Conservation (phyloP, 1,140 invertebrate genomes). For the Chlorops oryzae region DNA sequence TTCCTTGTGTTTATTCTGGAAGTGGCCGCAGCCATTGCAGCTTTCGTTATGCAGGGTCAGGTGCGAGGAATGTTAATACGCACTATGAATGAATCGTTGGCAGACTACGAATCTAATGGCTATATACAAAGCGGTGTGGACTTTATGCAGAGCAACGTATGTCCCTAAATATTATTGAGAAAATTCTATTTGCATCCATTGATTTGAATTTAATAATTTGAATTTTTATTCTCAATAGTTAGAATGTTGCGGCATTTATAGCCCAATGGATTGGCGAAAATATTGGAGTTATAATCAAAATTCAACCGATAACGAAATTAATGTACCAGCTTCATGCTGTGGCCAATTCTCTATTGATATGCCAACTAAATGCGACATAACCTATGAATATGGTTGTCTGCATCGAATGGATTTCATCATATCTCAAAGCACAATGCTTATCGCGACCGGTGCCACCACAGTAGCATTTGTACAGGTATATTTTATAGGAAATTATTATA, state of each 20-base stretch:
- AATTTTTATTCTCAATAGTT: conserved; percentile 52
- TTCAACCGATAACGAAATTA: conserved; percentile 38
- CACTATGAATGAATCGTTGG: conserved; percentile 56
- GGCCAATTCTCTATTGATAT: conserved; percentile 31
- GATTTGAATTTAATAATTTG: not conserved
- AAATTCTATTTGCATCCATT: not conserved
- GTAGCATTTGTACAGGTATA: conserved; percentile 72
- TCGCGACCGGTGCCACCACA: conserved; percentile 73
- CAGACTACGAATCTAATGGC: conserved; percentile 51
- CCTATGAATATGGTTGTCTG: conserved; percentile 61
- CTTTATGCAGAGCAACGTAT: conserved; percentile 61
- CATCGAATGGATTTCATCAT: conserved; percentile 59
- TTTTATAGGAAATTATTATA: not conserved
- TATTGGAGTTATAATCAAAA: conserved; percentile 25
- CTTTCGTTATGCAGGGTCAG: conserved; percentile 63
- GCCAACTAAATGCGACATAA: conserved; percentile 24
- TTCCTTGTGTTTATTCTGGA: conserved; percentile 73
- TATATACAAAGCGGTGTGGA: conserved; percentile 55
- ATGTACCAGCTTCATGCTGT: conserved; percentile 56
- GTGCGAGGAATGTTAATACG: conserved; percentile 53
- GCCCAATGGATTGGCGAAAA: conserved; percentile 58
- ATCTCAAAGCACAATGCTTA: conserved; percentile 64
- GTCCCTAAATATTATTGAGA: conserved; percentile 18
- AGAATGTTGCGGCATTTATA: conserved; percentile 66
- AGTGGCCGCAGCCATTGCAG: conserved; percentile 71